Evolutionary conservation across 1,140 invertebrate species (phyloP).

Genomic region (Drosophila kohkoa): DNA sequence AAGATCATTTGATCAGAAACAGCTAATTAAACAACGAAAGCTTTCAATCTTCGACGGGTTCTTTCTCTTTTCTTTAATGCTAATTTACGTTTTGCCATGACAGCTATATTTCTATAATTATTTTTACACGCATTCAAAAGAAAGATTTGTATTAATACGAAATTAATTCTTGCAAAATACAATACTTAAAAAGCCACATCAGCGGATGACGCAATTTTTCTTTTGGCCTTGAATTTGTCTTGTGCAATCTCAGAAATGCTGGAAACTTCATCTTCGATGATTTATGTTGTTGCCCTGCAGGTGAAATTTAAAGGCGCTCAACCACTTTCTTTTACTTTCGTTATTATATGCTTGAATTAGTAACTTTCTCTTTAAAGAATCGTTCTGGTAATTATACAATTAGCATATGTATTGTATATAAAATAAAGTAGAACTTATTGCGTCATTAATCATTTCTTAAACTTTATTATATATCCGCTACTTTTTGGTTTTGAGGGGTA

Average conservation of each 20-base stretch:
- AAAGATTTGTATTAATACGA: constrained; percentile 50
- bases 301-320: neutral
- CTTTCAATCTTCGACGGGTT: constrained; percentile 38
- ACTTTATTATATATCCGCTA: too few relatives aligned
- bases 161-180: constrained; percentile 48
- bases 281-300: constrained; percentile 27
- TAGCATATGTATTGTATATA: too few relatives aligned
- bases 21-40: constrained; percentile 29
- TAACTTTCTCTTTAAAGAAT: neutral
- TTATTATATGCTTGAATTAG: neutral
- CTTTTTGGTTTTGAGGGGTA: too few relatives aligned
- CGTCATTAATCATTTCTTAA: too few relatives aligned
- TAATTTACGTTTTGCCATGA: constrained; percentile 63
- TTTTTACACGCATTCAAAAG: constrained; percentile 39
- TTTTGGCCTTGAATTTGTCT: constrained; percentile 48
- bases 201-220: constrained; percentile 47
- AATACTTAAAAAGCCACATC: constrained; percentile 15
- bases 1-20: constrained; percentile 60
- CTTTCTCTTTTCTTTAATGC: constrained; percentile 72
- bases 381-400: too few relatives aligned
- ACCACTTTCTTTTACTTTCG: neutral
- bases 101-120: constrained; percentile 69
- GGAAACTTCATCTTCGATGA: constrained; percentile 1
- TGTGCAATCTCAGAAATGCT: constrained; percentile 3
- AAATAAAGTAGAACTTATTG: too few relatives aligned